phyloP scores from a whole-genome alignment of 2,113 vertebrate genomes.

The Tragelaphus buxtoni region DNA sequence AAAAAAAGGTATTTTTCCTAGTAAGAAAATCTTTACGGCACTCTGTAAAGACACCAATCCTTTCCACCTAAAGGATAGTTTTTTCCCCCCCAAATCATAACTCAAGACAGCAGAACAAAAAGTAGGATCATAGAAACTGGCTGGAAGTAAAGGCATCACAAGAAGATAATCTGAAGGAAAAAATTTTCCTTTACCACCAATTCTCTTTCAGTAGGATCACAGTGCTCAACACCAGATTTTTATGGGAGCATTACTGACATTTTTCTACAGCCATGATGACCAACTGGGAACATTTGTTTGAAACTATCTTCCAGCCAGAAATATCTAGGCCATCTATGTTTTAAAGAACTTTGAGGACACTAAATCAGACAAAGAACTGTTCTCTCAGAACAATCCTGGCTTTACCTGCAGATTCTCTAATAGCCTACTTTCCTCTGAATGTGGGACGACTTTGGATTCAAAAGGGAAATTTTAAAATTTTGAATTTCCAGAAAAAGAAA shows the following conservation, averaged over 20 bases:
- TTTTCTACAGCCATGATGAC: neutral
- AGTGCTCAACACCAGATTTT: neutral
- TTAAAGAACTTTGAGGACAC: neutral
- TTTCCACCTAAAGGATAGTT: neutral
- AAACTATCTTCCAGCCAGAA: neutral
- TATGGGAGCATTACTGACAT: neutral
- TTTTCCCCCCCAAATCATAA: neutral
- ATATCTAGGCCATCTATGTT: neutral
- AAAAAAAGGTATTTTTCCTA: neutral
- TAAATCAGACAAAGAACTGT: neutral
- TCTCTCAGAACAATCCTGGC: constrained; percentile 8
- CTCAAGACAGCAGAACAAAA: neutral
- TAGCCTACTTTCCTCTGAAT: constrained; percentile 4
- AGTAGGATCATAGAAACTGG: neutral
- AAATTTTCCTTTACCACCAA: neutral
- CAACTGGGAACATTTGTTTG: neutral
- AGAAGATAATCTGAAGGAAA: neutral
- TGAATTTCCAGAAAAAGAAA: neutral
- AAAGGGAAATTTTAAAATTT: neutral
- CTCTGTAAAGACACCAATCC: neutral
- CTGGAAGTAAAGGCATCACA: neutral
- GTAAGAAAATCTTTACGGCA: neutral
- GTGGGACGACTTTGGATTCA: neutral
- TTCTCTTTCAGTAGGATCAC: neutral
- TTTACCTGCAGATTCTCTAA: neutral